phyloP scores from a whole-genome alignment of 1,140 invertebrate genomes.

The Uloborus diversus region DNA sequence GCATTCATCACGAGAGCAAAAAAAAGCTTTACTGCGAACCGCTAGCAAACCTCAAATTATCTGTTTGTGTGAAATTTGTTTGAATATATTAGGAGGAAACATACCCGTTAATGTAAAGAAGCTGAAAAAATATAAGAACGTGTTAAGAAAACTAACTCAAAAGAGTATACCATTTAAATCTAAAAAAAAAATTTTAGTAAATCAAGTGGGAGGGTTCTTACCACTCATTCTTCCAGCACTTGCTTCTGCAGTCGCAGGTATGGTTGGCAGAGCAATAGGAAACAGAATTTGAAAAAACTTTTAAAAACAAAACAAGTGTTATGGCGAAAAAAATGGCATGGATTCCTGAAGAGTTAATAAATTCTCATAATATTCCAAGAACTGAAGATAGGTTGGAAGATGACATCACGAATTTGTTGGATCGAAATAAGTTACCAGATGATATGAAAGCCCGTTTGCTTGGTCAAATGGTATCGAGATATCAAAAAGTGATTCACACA shows the following conservation, averaged over 20 bases:
- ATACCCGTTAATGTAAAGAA: constrained; percentile 10
- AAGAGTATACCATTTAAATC: not conserved
- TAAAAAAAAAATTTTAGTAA: not conserved
- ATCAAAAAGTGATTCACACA: not conserved
- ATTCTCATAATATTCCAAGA: not conserved
- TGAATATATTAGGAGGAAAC: constrained; percentile 16
- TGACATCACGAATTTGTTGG: not conserved
- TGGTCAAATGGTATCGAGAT: not conserved
- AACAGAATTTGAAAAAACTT: constrained; percentile 14
- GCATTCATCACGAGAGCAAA: not conserved
- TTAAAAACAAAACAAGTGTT: not conserved
- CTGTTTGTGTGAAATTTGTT: constrained; percentile 23
- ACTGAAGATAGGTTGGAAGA: not conserved
- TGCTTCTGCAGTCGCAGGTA: not conserved
- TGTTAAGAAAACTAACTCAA: constrained; percentile 1
- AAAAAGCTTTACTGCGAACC: not conserved
- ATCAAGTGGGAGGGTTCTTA: constrained; percentile 10
- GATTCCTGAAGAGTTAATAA: not conserved
- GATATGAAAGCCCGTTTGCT: constrained; percentile 26
- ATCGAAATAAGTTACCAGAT: not conserved
- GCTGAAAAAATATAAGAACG: constrained; percentile 25
- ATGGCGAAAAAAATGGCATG: not conserved
- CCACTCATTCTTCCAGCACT: not conserved
- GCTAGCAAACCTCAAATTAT: constrained; percentile 2
- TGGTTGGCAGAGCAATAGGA: not conserved